phyloP scores from a whole-genome alignment of 2,888 invertebrate species.

The Entomobrya proxima region DNA sequence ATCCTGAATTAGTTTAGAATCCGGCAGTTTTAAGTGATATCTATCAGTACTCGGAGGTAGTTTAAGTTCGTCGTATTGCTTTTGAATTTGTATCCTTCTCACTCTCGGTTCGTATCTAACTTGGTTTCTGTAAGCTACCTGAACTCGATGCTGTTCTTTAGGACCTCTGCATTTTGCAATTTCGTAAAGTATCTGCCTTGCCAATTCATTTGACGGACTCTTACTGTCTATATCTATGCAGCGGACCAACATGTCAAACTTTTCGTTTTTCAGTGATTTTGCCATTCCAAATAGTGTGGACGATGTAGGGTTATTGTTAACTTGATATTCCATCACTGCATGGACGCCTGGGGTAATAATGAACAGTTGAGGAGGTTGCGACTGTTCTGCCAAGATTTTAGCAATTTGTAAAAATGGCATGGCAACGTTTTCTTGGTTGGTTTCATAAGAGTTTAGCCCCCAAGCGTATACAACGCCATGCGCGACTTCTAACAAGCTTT shows the following conservation, averaged over 20 bases:
- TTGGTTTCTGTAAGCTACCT: too few relatives aligned
- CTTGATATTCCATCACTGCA: neutral
- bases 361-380: neutral
- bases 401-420: slow-evolving; percentile 8
- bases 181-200: too few relatives aligned
- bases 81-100: too few relatives aligned
- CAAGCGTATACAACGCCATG: slow-evolving; percentile 34
- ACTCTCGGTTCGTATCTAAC: too few relatives aligned
- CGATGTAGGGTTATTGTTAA: neutral
- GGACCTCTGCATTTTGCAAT: too few relatives aligned
- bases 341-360: slow-evolving; percentile 11
- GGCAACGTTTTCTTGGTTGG: neutral
- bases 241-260: neutral
- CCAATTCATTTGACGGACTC: too few relatives aligned
- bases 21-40: too few relatives aligned
- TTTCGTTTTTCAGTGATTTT: slow-evolving; percentile 29
- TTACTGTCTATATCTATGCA: slow-evolving; percentile 50
- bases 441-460: neutral
- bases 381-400: neutral
- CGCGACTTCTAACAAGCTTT: neutral
- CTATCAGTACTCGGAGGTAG: too few relatives aligned
- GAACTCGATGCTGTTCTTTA: too few relatives aligned
- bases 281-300: slow-evolving; percentile 46
- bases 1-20: too few relatives aligned
- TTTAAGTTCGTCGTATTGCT: too few relatives aligned